These are phyloP conservation scores for Ceratotherium simum DNA, from an alignment of 2,113 vertebrate species.

Conservation along the genomic window DNA sequence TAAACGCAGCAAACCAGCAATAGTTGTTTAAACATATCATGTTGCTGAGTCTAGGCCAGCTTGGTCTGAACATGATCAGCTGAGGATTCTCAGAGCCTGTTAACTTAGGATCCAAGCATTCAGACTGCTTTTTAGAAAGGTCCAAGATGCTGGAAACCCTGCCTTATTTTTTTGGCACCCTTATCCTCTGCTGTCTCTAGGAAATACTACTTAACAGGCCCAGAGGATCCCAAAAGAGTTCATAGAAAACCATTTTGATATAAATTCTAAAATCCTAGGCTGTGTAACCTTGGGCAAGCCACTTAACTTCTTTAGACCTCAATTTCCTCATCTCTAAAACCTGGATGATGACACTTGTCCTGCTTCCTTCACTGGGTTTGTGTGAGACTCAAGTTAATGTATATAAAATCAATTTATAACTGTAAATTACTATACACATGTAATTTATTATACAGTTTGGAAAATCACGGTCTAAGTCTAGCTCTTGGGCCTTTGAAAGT, in stretches of 20 bases:
- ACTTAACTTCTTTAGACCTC: not conserved
- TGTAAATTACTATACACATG: not conserved
- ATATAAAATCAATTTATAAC: not conserved
- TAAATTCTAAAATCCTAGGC: not conserved
- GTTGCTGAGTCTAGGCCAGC: not conserved
- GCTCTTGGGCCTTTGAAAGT: not conserved
- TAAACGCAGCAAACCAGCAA: not conserved
- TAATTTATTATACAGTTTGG: conserved; percentile 1
- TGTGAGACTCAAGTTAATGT: not conserved
- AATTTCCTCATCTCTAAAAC: not conserved
- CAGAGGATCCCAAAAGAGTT: not conserved
- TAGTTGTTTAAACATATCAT: not conserved
- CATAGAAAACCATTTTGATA: not conserved
- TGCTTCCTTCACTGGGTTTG: not conserved
- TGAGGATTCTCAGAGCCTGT: not conserved
- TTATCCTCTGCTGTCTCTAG: not conserved
- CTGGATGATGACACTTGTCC: not conserved
- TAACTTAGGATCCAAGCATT: not conserved
- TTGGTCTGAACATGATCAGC: not conserved
- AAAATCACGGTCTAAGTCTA: not conserved
- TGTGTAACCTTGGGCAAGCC: not conserved
- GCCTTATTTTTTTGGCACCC: not conserved
- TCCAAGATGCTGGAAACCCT: not conserved
- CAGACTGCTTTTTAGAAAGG: conserved; percentile 3
- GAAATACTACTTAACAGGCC: not conserved